Conservation (phyloP, 2,888 invertebrate genomes). For the Cosmorhoe ocellata region DNA sequence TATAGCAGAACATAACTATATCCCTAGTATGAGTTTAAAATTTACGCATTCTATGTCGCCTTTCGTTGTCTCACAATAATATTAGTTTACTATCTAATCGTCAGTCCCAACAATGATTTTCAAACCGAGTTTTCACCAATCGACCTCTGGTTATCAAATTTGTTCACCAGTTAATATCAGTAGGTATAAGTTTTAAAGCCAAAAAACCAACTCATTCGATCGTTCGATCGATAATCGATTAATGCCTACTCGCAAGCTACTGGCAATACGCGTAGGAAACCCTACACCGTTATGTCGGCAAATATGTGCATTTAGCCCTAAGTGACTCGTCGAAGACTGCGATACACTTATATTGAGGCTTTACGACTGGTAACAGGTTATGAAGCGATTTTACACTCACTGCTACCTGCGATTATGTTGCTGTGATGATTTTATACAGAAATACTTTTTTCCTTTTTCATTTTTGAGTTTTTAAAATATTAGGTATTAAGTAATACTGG, state of each 20-base stretch:
- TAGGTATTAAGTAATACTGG: no score
- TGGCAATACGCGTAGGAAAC: constrained; percentile 34
- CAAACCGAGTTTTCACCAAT: no score
- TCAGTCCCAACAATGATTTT: no score
- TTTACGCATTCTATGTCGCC: no score
- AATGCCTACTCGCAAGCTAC: constrained; percentile 31
- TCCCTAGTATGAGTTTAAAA: no score
- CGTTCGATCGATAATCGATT: constrained; percentile 1
- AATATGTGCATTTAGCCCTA: constrained; percentile 50
- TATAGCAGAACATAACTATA: no score
- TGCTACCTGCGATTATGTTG: not conserved
- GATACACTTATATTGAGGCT: constrained; percentile 49
- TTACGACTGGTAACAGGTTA: constrained; percentile 48
- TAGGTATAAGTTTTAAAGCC: constrained; percentile 1
- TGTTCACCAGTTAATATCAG: no score
- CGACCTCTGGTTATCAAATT: no score
- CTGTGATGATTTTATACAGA: not conserved
- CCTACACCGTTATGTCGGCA: constrained; percentile 41
- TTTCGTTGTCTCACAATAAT: no score
- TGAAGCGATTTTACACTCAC: constrained; percentile 39
- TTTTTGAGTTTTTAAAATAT: no score
- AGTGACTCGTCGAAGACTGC: constrained; percentile 44
- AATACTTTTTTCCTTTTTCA: not conserved
- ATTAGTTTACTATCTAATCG: no score
- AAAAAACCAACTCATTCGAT: constrained; percentile 1